Evolutionary conservation across 2,888 invertebrate genomes (phyloP), one percentile per base, ranked within the genome.

Genomic region (Selenia dentaria): DNA sequence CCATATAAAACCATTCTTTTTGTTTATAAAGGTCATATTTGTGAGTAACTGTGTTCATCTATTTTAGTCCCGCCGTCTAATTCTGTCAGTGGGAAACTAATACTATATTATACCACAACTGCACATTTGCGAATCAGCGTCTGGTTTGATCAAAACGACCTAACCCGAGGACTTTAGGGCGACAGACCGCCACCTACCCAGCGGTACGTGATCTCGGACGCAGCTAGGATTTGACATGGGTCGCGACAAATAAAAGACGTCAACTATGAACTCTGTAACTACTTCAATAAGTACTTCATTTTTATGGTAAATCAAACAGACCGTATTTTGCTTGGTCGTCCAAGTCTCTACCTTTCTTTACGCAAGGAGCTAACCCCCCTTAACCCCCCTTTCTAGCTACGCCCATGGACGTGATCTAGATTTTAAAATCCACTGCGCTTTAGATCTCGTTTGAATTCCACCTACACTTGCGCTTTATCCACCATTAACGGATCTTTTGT

Each of bases 361-460:
- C n/a, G n/a, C n/a, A n/a, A n/a, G n/a, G n/a, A n/a, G n/a, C n/a
- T n/a, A n/a, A n/a, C n/a, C 3, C 32, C 46, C 35, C 26, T 13
- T 25, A 26, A 11, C 9, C 6, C 13, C n/a, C 18, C 3, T 4
- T 10, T 22, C 39, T 26, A n/a, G 24, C 6, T 39, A 39, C 47
- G 26, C 16, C 38, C 20, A 29, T 20, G 16, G 14, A 49, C 49
- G 50, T 50, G 50, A 50, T 45, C 50, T 45, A 45, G 50, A 42
- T 45, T 34, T 45, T 34, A 37, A 42, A 45, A 37, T 37, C 36
- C n/a, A 41, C 35, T 40, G 32, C 36, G 27, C 46, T 46, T 9
- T 27, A n/a, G 8, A 22, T 28, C 31, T 45, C 36, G 25, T 51
- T 51, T 45, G 41, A 41, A 51, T 51, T 45, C 45, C 14, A 38